Base-by-base conservation (phyloP, 2,113 vertebrate genomes). In the Protomyctophum bolini region DNA sequence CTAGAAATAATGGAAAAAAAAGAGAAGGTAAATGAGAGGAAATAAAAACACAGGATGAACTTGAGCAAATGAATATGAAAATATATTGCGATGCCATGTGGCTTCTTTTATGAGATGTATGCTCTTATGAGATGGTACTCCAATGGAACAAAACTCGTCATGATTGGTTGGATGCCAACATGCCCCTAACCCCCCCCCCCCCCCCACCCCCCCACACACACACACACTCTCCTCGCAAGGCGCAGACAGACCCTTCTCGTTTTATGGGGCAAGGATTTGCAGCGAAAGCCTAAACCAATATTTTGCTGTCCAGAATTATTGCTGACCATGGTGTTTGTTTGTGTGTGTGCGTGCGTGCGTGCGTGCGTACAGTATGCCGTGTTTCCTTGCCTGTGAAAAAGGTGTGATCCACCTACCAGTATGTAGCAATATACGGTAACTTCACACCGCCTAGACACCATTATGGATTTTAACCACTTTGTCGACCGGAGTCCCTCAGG, bases 231-330 rank as follows among this genome's bases (percentile, higher is more conserved):
- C 52, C 21, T 54, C 10, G 6, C n/a, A 54, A 54, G 29, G 21
- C 28, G 28, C 41, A 11, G 10, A 45, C 10, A 45, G 28, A 41
- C 10, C 11, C 10, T 33, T 60, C 10, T 60, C 6, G 41, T 68
- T 82, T 82, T 72, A 82, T 78, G 67, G 68, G 68, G 68, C 55
- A 48, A 71, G 73, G 60, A 78, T 78, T 75, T 77, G 72, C 72
- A 75, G 58, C 55, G 68, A 58, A 72, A 68, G 75, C 63, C 72
- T 78, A 78, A 82, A 82, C 71, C 68, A 82, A 78, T 74, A 78
- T 58, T 75, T 61, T 62, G 59, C 65, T 61, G 60, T 62, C 68
- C 68, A 75, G 60, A 72, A 63, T 78, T 77, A 73, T 66, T 63
- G 74, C 74, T 81, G 79, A 70, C 73, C 70, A 67, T 9, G 54